phyloP scores from a whole-genome alignment of 2,113 vertebrate genomes.

The Leptosomus discolor region DNA sequence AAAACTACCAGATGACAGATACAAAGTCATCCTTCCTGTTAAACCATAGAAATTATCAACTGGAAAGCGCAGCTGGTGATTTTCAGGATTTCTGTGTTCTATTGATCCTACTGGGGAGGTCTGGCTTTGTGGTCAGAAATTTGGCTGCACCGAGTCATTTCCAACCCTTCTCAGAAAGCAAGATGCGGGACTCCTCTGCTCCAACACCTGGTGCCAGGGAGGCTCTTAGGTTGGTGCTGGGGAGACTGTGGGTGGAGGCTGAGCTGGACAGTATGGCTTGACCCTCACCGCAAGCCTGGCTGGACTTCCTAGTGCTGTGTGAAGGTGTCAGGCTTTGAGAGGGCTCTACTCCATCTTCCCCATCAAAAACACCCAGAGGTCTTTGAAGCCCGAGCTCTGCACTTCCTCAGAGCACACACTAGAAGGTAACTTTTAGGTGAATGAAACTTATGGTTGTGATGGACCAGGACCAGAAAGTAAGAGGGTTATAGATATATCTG shows the following conservation, averaged over 20 bases:
- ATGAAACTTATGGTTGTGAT: accelerated
- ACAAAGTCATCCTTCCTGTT: neutral
- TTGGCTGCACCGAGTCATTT: neutral
- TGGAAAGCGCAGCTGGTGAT: accelerated
- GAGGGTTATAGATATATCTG: neutral
- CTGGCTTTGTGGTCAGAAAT: neutral
- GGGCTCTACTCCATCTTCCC: neutral
- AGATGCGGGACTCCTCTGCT: neutral
- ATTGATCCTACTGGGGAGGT: accelerated
- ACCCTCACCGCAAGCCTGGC: neutral
- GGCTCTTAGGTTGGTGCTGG: neutral
- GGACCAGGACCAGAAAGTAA: neutral
- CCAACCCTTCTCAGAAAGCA: neutral
- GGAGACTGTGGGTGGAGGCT: neutral
- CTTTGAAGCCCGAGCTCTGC: neutral
- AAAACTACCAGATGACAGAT: neutral
- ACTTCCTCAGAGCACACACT: neutral
- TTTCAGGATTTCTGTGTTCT: neutral
- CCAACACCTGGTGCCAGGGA: neutral
- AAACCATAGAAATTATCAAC: neutral
- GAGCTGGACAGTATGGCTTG: neutral
- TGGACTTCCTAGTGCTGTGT: neutral
- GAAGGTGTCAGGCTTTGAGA: neutral
- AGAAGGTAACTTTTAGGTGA: neutral
- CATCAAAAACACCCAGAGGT: neutral